These are phyloP conservation scores for Steromphala cineraria DNA, from an alignment of 2,888 invertebrate species.

Conservation along the genomic window DNA sequence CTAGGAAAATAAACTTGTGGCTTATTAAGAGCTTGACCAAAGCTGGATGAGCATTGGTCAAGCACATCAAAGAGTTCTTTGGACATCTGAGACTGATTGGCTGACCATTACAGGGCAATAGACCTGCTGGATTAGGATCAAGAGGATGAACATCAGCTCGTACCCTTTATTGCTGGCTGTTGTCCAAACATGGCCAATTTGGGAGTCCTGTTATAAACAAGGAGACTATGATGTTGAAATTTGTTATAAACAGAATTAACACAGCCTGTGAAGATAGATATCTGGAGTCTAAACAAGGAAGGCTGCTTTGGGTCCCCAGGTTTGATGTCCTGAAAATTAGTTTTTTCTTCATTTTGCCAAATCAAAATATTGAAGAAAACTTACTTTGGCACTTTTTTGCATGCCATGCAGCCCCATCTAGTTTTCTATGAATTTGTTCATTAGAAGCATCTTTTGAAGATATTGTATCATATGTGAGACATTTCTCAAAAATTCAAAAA, in stretches of 20 bases:
- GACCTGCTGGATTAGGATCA: background rate
- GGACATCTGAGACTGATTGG: background rate
- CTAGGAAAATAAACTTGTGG: background rate
- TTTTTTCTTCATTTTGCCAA: too few species aligned
- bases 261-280: too few species aligned
- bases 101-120: background rate
- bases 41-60: background rate
- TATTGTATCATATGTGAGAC: too few species aligned
- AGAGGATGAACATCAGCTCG: background rate
- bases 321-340: too few species aligned
- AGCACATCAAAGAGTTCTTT: background rate
- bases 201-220: conserved; percentile 6
- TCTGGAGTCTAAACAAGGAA: too few species aligned
- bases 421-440: too few species aligned
- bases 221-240: conserved; percentile 1
- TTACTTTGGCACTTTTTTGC: too few species aligned
- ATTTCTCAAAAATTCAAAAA: too few species aligned
- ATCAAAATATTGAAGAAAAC: too few species aligned
- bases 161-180: background rate
- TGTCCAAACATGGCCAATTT: conserved; percentile 7
- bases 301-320: too few species aligned
- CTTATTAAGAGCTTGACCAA: conserved; percentile 10
- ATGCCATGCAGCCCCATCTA: too few species aligned
- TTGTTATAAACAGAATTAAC: background rate
- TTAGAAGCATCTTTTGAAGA: too few species aligned